phyloP scores from a whole-genome alignment of 2,113 vertebrate species.

The Takifugu flavidus region DNA sequence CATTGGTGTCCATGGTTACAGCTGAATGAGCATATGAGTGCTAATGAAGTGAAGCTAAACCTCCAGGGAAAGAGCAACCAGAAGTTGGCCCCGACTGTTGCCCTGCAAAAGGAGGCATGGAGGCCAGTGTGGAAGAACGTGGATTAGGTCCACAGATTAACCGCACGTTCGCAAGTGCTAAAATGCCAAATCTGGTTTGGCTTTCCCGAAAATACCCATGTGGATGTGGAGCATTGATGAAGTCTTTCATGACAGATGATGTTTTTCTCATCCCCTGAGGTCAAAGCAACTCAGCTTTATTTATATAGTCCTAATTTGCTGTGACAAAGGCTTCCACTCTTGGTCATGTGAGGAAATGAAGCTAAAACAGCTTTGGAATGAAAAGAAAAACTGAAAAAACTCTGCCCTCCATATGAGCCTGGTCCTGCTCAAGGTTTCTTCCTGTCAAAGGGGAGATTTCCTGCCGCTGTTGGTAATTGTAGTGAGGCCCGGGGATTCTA shows the following conservation, averaged over 20 bases:
- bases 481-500: no score
- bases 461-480: constrained; percentile 26
- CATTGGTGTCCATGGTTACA: constrained; percentile 53
- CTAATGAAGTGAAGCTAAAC: constrained; percentile 29
- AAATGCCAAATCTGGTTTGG: constrained; percentile 29
- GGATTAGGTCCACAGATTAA: neutral
- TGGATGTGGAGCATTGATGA: constrained; percentile 1
- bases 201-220: constrained; percentile 7
- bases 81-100: constrained; percentile 62
- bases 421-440: no score
- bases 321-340: neutral
- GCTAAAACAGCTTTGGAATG: neutral
- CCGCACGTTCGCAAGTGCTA: constrained; percentile 19
- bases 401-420: no score
- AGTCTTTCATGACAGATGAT: constrained; percentile 1
- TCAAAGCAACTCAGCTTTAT: constrained; percentile 2
- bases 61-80: constrained; percentile 58
- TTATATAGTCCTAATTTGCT: constrained; percentile 1
- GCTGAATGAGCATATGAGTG: constrained; percentile 42
- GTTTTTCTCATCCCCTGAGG: neutral
- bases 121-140: constrained; percentile 54
- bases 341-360: neutral
- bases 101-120: constrained; percentile 44
- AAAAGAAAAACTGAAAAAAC: neutral
- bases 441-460: no score